These are phyloP conservation scores for Phortica magna DNA, from an alignment of 2,888 invertebrate genomes.

Conservation along the genomic window DNA sequence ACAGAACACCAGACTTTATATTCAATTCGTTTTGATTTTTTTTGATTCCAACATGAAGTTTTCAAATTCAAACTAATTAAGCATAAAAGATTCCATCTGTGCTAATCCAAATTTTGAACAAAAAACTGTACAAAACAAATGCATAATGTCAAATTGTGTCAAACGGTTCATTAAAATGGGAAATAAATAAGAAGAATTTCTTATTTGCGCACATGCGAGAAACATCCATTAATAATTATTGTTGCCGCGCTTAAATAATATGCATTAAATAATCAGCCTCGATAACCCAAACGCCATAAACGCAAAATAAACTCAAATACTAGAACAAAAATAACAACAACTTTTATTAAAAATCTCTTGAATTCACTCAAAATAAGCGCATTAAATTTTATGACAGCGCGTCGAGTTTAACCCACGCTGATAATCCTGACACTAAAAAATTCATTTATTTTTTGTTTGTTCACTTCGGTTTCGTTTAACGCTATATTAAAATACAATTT, in stretches of 20 bases:
- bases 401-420: constrained; percentile 25
- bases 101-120: neutral
- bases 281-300: constrained; percentile 28
- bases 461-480: neutral
- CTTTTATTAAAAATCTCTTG: constrained; percentile 1
- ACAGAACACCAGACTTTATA: too few species aligned
- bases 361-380: constrained; percentile 23
- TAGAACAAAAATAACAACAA: constrained; percentile 13
- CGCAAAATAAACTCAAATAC: neutral
- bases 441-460: neutral
- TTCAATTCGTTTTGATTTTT: too few species aligned
- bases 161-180: neutral
- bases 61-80: too few species aligned
- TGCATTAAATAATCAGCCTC: constrained; percentile 14
- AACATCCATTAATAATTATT: neutral
- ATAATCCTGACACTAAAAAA: constrained; percentile 31
- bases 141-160: neutral
- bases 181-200: neutral
- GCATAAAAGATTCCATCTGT: too few species aligned
- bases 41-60: too few species aligned
- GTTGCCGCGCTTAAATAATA: neutral
- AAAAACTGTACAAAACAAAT: neutral
- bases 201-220: neutral
- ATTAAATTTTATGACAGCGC: constrained; percentile 32
- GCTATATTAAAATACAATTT: constrained; percentile 28